phyloP scores from a whole-genome alignment of 2,888 invertebrate species.

The Drosophila limbata region DNA sequence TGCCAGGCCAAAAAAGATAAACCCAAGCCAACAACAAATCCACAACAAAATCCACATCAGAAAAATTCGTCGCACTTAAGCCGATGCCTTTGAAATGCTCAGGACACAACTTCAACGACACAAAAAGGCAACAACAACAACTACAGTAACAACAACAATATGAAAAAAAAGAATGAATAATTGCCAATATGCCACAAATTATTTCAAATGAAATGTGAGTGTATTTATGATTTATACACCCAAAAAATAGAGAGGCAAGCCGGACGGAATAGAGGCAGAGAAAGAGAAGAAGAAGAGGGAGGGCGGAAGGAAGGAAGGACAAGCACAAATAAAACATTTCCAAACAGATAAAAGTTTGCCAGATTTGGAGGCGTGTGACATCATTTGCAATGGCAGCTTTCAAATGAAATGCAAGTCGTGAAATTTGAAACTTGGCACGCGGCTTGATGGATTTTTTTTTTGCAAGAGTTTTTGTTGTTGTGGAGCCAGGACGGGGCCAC shows the following conservation, averaged over 20 bases:
- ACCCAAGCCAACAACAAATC: slow-evolving; percentile 75
- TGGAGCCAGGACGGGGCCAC: slow-evolving; percentile 74
- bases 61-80: slow-evolving; percentile 77
- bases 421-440: slow-evolving; percentile 75
- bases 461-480: slow-evolving; percentile 22
- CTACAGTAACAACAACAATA: neutral
- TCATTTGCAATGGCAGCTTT: slow-evolving; percentile 54
- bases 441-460: slow-evolving; percentile 63
- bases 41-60: slow-evolving; percentile 76
- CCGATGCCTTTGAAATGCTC: slow-evolving; percentile 51
- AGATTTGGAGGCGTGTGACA: slow-evolving; percentile 69
- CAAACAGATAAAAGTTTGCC: slow-evolving; percentile 74
- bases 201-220: slow-evolving; percentile 82
- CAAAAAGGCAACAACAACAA: slow-evolving; percentile 1
- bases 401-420: slow-evolving; percentile 68
- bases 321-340: slow-evolving; percentile 51
- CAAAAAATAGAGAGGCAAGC: neutral
- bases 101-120: slow-evolving; percentile 24
- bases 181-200: slow-evolving; percentile 82
- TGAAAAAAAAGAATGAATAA: slow-evolving; percentile 67
- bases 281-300: neutral
- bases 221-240: slow-evolving; percentile 80
- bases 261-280: slow-evolving; percentile 8
- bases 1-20: slow-evolving; percentile 58
- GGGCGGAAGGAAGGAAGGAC: neutral